phyloP scores from a whole-genome alignment of 2,888 invertebrate genomes.

The Drosophila diplacantha region DNA sequence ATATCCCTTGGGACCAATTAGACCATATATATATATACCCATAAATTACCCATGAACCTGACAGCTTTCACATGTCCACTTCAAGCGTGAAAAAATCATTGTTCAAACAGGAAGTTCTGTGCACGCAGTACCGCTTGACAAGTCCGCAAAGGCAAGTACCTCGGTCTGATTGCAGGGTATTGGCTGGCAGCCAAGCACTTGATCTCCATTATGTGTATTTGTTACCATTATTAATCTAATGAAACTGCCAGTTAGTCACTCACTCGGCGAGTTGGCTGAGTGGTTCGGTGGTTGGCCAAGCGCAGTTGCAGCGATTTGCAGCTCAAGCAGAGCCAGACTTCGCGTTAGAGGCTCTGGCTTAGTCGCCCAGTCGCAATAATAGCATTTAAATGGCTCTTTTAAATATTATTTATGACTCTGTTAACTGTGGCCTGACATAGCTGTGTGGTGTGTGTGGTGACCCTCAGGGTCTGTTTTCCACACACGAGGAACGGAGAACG shows the following conservation, averaged over 20 bases:
- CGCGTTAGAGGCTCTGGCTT: background rate
- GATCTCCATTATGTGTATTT: conserved; percentile 34
- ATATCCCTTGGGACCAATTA: background rate
- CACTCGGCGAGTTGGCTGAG: conserved; percentile 16
- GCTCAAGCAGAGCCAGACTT: background rate
- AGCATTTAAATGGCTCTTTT: conserved; percentile 66
- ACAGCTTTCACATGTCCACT: background rate
- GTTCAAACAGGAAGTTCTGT: conserved; percentile 8
- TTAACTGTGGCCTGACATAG: conserved; percentile 56
- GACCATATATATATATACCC: no score
- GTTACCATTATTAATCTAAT: conserved; percentile 35
- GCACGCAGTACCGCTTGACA: background rate
- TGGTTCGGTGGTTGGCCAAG: conserved; percentile 20
- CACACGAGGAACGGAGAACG: conserved; percentile 1
- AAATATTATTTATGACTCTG: conserved; percentile 63
- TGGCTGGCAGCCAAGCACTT: conserved; percentile 14
- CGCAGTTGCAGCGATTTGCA: conserved; percentile 17
- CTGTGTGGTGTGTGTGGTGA: conserved; percentile 35
- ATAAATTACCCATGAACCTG: background rate
- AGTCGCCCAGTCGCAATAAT: conserved; percentile 45
- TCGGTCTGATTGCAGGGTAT: conserved; percentile 16
- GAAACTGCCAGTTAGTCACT: conserved; percentile 41
- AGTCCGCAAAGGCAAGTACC: conserved; percentile 4
- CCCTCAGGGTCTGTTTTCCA: conserved; percentile 25
- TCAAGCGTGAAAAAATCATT: background rate